Evolutionary conservation across 2,888 invertebrate genomes (phyloP).

Genomic region (Caenorhabditis zanzibari): DNA sequence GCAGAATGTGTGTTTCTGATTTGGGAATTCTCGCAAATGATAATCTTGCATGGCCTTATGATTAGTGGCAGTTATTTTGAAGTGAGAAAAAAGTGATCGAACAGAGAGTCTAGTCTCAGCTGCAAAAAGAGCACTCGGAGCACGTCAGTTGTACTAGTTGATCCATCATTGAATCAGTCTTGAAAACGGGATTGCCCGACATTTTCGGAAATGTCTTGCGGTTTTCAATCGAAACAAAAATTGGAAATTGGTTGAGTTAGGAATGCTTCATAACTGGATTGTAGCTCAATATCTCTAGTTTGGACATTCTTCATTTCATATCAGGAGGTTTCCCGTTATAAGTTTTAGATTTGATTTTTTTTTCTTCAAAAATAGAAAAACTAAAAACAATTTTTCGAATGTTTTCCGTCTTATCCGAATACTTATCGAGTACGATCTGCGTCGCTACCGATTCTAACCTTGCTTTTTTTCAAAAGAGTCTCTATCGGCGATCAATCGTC

Average conservation of each 20-base stretch:
- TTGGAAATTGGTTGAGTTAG: not conserved
- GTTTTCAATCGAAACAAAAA: not conserved
- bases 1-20: constrained; percentile 27
- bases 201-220: not conserved
- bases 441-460: constrained; percentile 1
- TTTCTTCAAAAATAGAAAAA: not conserved
- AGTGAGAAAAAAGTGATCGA: constrained; percentile 29
- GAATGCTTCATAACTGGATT: too few relatives aligned
- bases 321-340: not conserved
- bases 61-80: not conserved
- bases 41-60: constrained; percentile 31
- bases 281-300: not conserved
- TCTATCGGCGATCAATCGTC: constrained; percentile 6
- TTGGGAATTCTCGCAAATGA: constrained; percentile 1
- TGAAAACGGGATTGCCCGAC: not conserved
- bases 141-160: constrained; percentile 19
- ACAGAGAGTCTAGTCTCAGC: constrained; percentile 22
- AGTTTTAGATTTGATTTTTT: not conserved
- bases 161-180: not conserved
- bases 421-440: constrained; percentile 15
- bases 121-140: constrained; percentile 13
- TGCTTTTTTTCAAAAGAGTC: not conserved
- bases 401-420: not conserved
- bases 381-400: constrained; percentile 8
- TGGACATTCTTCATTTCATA: not conserved